Evolutionary conservation across 2,888 invertebrate species (phyloP).

Genomic region (Meghimatium bilineatum): DNA sequence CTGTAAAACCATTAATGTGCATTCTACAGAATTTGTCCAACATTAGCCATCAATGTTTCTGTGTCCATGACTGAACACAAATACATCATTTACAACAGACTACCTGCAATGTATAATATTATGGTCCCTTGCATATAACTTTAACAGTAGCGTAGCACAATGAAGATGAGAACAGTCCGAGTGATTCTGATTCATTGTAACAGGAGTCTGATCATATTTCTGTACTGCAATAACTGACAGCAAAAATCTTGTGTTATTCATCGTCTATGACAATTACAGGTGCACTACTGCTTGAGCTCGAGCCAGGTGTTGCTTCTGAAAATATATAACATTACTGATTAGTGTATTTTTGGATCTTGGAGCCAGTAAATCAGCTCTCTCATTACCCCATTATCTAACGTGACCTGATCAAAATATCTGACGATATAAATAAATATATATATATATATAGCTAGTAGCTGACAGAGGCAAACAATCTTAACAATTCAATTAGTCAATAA

Average conservation of each 20-base stretch:
- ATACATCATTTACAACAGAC: background rate
- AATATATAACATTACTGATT: background rate
- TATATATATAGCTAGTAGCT: too few relatives aligned
- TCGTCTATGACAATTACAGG: conserved; percentile 35
- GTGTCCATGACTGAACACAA: too few relatives aligned
- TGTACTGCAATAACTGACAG: background rate
- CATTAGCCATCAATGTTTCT: background rate
- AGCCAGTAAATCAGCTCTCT: too few relatives aligned
- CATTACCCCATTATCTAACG: too few relatives aligned
- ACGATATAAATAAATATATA: too few relatives aligned
- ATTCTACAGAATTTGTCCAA: too few relatives aligned
- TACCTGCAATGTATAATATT: background rate
- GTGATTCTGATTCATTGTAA: background rate
- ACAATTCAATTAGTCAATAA: too few relatives aligned
- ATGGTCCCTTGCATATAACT: background rate
- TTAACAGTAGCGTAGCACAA: too few relatives aligned
- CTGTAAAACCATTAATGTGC: too few relatives aligned
- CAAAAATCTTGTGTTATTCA: background rate
- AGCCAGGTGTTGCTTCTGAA: conserved; percentile 8
- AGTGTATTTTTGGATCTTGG: too few relatives aligned
- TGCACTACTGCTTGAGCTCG: background rate
- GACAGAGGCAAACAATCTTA: too few relatives aligned
- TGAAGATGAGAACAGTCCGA: background rate
- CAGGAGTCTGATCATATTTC: background rate
- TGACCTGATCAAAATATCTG: too few relatives aligned